These are phyloP conservation scores for Ceuthmochares aereus DNA, from an alignment of 2,113 vertebrate genomes.

Conservation along the genomic window DNA sequence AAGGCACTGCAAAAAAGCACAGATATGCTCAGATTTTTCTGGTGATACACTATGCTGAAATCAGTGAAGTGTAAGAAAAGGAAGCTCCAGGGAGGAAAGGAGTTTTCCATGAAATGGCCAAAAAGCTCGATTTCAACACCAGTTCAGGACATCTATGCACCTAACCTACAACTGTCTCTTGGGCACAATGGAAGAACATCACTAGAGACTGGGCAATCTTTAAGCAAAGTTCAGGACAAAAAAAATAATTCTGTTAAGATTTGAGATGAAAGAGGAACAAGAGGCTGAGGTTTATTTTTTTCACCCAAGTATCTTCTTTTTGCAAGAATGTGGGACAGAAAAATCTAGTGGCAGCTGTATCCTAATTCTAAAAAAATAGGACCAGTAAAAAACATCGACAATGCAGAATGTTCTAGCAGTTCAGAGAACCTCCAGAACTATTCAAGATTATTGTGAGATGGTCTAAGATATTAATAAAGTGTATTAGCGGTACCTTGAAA, in stretches of 20 bases:
- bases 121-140: background rate
- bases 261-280: background rate
- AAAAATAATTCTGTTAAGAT: background rate
- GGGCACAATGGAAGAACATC: background rate
- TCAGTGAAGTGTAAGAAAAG: background rate
- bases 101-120: background rate
- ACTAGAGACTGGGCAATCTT: background rate
- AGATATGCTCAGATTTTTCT: background rate
- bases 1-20: background rate
- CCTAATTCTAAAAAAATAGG: background rate
- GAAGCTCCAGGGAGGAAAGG: background rate
- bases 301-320: background rate
- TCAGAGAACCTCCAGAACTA: background rate
- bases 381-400: background rate
- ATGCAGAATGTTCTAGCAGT: background rate
- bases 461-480: background rate
- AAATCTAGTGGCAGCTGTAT: background rate
- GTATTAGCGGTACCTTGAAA: background rate
- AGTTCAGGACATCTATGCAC: background rate
- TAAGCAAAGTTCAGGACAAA: background rate
- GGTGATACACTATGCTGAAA: background rate
- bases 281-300: background rate
- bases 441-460: background rate
- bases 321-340: background rate
- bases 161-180: background rate